A percentile compares a stretch with the other conserved stretches of the same genome.
Evolutionary conservation across 2,888 invertebrate genomes (phyloP).

Genomic region (Labia minor): DNA sequence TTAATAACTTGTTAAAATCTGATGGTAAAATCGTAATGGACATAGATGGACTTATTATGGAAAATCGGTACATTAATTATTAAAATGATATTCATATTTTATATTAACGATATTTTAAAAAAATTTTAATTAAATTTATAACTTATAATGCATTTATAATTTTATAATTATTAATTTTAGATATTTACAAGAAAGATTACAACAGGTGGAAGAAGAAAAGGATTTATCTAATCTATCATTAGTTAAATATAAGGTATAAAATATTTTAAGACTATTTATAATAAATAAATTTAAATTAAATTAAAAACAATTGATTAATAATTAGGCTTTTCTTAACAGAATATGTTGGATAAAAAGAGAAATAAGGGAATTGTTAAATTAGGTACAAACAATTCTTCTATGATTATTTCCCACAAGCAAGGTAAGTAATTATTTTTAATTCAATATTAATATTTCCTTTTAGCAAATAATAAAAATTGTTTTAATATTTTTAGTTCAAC

Average conservation of each 20-base stretch:
- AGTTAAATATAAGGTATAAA: conserved; percentile 60
- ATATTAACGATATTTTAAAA: no score
- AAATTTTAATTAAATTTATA: no score
- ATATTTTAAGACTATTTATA: not conserved
- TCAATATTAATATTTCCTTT: conserved; percentile 5
- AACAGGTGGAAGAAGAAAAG: conserved; percentile 68
- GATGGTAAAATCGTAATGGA: conserved; percentile 51
- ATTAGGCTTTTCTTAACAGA: conserved; percentile 37
- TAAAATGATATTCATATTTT: no score
- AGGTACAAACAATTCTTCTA: conserved; percentile 53
- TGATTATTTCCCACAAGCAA: conserved; percentile 71
- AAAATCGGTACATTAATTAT: conserved; percentile 52
- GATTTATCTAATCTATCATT: conserved; percentile 60
- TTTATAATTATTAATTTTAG: conserved; percentile 30
- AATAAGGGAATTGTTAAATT: conserved; percentile 60
- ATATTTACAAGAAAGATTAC: conserved; percentile 68
- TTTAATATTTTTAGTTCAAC: conserved; percentile 49
- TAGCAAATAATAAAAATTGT: not conserved
- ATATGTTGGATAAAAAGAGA: conserved; percentile 58
- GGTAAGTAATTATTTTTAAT: conserved; percentile 39
- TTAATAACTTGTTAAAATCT: conserved; percentile 54
- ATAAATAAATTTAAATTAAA: not conserved
- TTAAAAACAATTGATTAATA: not conserved
- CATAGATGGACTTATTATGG: conserved; percentile 66
- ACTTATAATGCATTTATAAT: not conserved